These are phyloP conservation scores for Microcebus jonahi DNA, from an alignment of 2,113 vertebrate genomes.

Conservation along the genomic window DNA sequence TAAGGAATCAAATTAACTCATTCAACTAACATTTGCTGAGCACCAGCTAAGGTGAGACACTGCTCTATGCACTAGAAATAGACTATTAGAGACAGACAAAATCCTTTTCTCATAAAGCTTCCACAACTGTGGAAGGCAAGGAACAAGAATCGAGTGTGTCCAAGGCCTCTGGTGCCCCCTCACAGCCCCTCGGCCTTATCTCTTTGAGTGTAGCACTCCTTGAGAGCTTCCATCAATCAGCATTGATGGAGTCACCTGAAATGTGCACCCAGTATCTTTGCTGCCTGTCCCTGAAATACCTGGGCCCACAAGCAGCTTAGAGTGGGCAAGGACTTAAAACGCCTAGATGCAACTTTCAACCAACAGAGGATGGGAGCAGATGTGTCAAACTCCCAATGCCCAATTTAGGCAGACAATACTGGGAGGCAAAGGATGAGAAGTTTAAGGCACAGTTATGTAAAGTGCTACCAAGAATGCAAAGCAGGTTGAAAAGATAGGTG, in stretches of 20 bases:
- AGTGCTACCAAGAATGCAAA: neutral
- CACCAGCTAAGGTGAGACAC: neutral
- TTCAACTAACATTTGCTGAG: neutral
- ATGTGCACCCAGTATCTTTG: neutral
- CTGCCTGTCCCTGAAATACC: neutral
- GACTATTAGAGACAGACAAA: neutral
- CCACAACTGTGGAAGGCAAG: no score
- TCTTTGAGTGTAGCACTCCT: neutral
- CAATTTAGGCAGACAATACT: neutral
- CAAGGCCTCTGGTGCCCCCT: neutral
- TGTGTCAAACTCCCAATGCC: neutral
- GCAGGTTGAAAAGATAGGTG: neutral
- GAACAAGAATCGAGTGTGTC: neutral
- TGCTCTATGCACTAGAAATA: neutral
- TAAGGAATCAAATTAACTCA: neutral
- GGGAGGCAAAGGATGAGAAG: neutral
- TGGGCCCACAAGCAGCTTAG: neutral
- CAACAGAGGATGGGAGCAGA: neutral
- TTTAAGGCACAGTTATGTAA: neutral
- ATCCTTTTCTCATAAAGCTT: neutral
- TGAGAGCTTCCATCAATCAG: neutral
- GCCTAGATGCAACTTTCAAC: neutral
- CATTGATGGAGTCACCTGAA: neutral
- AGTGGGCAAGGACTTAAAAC: neutral
- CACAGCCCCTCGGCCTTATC: neutral